Percentiles rank a stretch among this genome's conserved stretches.
phyloP scores from a whole-genome alignment of 2,888 invertebrate genomes.

The Tupiocoris notatus region DNA sequence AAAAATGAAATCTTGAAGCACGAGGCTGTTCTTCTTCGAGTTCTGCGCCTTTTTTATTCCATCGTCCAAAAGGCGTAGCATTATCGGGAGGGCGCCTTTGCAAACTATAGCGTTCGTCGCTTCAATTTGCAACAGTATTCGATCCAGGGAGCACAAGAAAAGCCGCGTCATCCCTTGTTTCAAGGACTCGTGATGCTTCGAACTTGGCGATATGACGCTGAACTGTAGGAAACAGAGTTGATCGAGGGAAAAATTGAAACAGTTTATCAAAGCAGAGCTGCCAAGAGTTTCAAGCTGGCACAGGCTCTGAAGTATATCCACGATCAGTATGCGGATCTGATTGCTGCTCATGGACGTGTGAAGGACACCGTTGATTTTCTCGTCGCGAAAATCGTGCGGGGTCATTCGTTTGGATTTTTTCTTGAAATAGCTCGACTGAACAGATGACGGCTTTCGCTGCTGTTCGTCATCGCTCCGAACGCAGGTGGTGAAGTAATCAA shows the following conservation, averaged over 20 bases:
- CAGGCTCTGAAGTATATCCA: constrained; percentile 53
- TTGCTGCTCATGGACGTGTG: constrained; percentile 57
- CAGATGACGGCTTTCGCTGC: constrained; percentile 44
- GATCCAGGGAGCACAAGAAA: constrained; percentile 61
- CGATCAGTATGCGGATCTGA: constrained; percentile 61
- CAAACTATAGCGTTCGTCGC: constrained; percentile 60
- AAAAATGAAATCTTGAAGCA: constrained; percentile 62
- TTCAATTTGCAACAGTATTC: constrained; percentile 54
- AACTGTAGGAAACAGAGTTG: constrained; percentile 64
- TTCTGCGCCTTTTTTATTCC: constrained; percentile 53
- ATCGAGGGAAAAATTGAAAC: constrained; percentile 61
- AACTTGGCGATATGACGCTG: constrained; percentile 53
- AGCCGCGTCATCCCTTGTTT: constrained; percentile 62
- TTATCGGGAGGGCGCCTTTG: constrained; percentile 63
- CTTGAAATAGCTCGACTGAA: constrained; percentile 44
- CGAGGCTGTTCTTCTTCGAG: constrained; percentile 53
- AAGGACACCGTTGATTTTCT: constrained; percentile 57
- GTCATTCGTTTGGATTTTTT: constrained; percentile 52
- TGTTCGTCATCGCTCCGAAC: constrained; percentile 56
- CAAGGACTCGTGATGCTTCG: constrained; percentile 56
- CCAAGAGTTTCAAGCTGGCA: constrained; percentile 39
- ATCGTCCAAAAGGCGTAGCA: constrained; percentile 62
- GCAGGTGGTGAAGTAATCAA: constrained; percentile 62
- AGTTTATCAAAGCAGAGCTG: constrained; percentile 16
- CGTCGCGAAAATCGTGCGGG: constrained; percentile 60